These are phyloP conservation scores for Pyrocephalus nanus DNA, from an alignment of 2,797 vertebrate genomes.

Conservation along the genomic window DNA sequence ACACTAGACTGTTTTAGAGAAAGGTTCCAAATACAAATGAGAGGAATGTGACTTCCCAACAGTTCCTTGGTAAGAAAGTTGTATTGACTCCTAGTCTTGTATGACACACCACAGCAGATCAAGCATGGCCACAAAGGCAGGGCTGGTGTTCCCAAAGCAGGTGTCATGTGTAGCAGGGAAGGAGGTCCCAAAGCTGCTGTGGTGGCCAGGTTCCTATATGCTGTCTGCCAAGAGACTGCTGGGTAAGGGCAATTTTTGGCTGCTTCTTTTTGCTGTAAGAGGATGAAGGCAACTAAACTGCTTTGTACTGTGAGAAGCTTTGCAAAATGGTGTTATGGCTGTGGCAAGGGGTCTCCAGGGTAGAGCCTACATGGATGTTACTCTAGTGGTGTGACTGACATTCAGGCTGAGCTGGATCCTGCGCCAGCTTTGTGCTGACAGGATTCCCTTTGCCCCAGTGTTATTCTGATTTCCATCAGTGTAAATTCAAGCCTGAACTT, in stretches of 20 bases:
- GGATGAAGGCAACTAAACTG: not conserved
- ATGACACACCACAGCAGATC: not conserved
- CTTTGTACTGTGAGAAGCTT: not conserved
- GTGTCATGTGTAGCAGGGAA: not conserved
- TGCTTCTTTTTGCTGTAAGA: not conserved
- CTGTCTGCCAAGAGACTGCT: not conserved
- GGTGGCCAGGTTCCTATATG: fast-evolving
- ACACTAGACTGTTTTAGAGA: not conserved
- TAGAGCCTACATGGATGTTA: fast-evolving
- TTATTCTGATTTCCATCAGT: not conserved
- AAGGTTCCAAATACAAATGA: not conserved
- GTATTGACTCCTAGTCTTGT: not conserved
- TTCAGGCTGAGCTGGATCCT: not conserved
- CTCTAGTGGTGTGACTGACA: fast-evolving
- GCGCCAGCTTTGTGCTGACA: not conserved
- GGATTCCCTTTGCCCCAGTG: not conserved
- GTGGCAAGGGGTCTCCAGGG: not conserved
- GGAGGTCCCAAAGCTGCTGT: not conserved
- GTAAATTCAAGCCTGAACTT: not conserved
- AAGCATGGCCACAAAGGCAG: not conserved
- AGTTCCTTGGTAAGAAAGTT: not conserved
- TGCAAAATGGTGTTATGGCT: not conserved
- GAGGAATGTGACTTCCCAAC: not conserved
- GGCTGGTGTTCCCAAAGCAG: not conserved
- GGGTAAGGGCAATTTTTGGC: not conserved